A percentile compares a stretch with the other conserved stretches of the same genome.
Conservation (phyloP, 2,113 vertebrate species). For the Dipodomys stephensi region DNA sequence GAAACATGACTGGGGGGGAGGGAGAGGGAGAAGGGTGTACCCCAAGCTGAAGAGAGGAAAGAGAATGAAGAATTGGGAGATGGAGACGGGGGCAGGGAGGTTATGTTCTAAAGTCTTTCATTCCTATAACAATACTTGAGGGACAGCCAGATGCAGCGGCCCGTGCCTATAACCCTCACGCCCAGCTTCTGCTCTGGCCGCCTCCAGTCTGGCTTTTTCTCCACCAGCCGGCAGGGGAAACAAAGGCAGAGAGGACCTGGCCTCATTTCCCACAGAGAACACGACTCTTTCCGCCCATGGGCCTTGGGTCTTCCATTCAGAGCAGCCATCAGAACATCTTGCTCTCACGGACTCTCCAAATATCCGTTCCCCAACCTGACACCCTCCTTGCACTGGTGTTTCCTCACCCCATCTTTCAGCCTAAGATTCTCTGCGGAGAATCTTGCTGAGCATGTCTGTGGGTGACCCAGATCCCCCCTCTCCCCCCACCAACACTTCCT, state of each 20-base stretch:
- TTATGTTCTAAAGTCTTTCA: not conserved
- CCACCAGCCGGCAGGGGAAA: fast-evolving
- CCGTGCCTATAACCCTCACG: too few species aligned
- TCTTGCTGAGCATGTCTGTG: not conserved
- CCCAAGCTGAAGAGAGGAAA: not conserved
- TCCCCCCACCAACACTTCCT: not conserved
- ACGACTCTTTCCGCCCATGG: not conserved
- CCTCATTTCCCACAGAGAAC: not conserved
- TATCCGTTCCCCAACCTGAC: not conserved
- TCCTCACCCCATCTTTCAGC: not conserved
- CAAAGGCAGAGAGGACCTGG: not conserved
- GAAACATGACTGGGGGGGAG: not conserved
- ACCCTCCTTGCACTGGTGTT: slow-evolving; percentile 27
- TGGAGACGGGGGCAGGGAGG: not conserved
- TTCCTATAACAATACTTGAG: not conserved
- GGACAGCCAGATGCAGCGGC: too few species aligned
- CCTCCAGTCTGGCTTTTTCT: not conserved
- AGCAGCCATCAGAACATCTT: slow-evolving; percentile 30
- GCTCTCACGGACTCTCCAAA: slow-evolving; percentile 53
- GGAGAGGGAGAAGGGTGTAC: not conserved
- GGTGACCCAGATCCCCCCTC: not conserved
- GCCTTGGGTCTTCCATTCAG: slow-evolving; percentile 40
- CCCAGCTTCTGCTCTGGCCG: not conserved
- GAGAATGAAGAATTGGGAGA: not conserved
- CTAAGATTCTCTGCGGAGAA: slow-evolving; percentile 6